Percentiles rank a stretch among this genome's conserved stretches.
Conservation (phyloP, 2,113 vertebrate species). For the Lepidothrix coronata region DNA sequence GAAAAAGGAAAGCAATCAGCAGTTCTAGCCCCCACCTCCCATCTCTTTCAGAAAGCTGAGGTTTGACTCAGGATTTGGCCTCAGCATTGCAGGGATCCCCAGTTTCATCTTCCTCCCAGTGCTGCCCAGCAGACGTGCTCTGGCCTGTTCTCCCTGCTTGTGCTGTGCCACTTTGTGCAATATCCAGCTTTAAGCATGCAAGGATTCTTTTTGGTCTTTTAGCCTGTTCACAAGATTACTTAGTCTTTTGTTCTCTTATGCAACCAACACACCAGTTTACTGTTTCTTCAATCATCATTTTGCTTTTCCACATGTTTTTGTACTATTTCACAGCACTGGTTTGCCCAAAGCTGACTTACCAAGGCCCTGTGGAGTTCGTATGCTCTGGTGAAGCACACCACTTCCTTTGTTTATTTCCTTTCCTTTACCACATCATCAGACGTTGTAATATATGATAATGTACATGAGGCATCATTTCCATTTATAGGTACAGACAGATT, state of each 20-base stretch:
- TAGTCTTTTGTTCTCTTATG: not conserved
- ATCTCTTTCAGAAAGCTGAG: not conserved
- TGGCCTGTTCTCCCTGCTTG: not conserved
- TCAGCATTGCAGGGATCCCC: not conserved
- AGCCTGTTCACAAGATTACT: not conserved
- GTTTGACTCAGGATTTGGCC: not conserved
- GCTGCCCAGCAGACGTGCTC: not conserved
- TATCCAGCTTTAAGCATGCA: not conserved
- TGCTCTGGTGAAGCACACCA: not conserved
- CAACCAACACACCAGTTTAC: not conserved
- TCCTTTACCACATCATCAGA: constrained; percentile 27
- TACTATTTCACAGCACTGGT: not conserved
- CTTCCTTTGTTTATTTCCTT: constrained; percentile 47
- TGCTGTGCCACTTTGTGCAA: not conserved
- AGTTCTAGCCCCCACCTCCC: not conserved
- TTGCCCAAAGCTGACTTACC: not conserved
- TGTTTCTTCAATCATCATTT: not conserved
- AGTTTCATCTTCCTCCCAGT: not conserved
- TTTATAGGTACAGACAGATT: constrained; percentile 42
- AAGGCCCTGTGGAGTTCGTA: not conserved
- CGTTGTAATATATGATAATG: constrained; percentile 6
- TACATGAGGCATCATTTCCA: constrained; percentile 2
- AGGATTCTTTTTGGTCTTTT: not conserved
- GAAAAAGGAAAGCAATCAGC: not conserved
- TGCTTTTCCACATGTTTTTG: not conserved